Percentiles rank a stretch among this genome's conserved stretches.
These are phyloP conservation scores for Varanus salvator DNA, from an alignment of 2,113 vertebrate genomes.

Conservation along the genomic window DNA sequence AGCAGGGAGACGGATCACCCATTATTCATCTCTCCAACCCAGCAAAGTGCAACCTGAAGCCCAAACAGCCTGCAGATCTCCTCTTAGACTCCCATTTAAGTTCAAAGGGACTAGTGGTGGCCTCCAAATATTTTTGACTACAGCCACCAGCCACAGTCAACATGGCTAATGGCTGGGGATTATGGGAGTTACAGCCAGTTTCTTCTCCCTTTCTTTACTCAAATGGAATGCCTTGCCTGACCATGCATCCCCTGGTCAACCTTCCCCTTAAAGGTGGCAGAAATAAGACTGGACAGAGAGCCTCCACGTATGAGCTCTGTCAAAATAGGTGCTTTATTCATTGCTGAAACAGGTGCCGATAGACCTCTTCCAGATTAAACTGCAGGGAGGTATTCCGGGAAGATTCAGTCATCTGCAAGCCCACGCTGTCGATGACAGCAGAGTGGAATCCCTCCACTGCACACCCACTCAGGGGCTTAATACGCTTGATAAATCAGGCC, in stretches of 20 bases:
- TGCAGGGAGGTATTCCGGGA: background rate
- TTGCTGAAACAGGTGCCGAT: background rate
- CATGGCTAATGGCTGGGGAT: too few relatives aligned
- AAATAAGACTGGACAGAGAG: too few relatives aligned
- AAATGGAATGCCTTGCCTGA: too few relatives aligned
- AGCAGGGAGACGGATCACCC: background rate
- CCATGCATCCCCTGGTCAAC: too few relatives aligned
- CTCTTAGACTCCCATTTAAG: background rate
- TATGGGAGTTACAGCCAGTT: too few relatives aligned
- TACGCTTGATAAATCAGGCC: conserved; percentile 11
- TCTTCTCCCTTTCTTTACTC: too few relatives aligned
- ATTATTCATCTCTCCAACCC: background rate
- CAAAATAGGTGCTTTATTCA: background rate
- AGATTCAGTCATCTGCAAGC: background rate
- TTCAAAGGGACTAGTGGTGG: too few relatives aligned
- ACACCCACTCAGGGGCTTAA: background rate
- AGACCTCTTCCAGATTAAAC: background rate
- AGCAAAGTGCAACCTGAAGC: background rate
- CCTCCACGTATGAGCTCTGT: background rate
- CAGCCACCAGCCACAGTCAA: background rate
- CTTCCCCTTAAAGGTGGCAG: too few relatives aligned
- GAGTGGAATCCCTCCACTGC: background rate
- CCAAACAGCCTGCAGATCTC: background rate
- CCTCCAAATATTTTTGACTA: too few relatives aligned
- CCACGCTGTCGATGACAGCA: background rate